These are phyloP conservation scores for Empidonax alnorum DNA, from an alignment of 2,113 vertebrate genomes.

Conservation along the genomic window DNA sequence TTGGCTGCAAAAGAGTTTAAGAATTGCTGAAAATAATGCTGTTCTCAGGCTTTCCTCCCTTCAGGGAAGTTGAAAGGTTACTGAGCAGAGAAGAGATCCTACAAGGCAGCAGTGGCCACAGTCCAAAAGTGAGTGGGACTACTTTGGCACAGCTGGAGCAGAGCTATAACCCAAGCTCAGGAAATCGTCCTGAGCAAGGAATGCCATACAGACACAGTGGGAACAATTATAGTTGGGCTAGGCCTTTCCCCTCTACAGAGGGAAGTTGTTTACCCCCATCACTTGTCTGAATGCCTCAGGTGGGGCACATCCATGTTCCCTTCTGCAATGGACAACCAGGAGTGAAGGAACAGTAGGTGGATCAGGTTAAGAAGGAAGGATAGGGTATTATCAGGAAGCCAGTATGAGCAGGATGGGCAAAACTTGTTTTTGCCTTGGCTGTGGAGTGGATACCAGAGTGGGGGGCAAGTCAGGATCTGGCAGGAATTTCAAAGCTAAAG, in stretches of 20 bases:
- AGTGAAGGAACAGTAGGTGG: neutral
- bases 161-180: neutral
- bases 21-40: neutral
- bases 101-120: neutral
- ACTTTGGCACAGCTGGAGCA: neutral
- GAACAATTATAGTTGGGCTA: neutral
- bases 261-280: rapidly evolving
- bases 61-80: neutral
- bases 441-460: neutral
- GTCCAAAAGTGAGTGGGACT: neutral
- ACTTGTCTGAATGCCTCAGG: neutral
- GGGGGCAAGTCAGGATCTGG: too few species aligned
- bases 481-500: neutral
- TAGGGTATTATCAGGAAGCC: neutral
- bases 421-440: neutral
- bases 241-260: neutral
- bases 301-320: neutral
- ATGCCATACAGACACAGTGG: too few species aligned
- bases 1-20: neutral
- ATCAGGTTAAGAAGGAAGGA: neutral
- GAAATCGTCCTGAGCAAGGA: neutral
- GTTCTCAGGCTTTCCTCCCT: neutral
- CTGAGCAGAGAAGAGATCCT: neutral
- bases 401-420: neutral
- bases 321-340: neutral